Evolutionary conservation across 2,888 invertebrate species (phyloP).

Genomic region (Carpatolechia fugitivella): DNA sequence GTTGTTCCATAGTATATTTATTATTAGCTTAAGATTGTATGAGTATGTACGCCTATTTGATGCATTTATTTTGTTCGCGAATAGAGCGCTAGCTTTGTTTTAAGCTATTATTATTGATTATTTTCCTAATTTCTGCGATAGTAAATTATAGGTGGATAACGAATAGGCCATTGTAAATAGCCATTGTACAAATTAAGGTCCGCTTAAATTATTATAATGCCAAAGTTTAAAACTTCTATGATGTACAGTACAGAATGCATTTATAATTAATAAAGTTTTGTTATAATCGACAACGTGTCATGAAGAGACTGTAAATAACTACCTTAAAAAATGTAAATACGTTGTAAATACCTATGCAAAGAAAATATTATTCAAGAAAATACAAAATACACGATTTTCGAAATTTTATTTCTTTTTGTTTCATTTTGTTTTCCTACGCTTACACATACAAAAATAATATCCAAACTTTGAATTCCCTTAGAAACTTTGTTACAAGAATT

Average conservation of each 20-base stretch:
- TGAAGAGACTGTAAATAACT: conserved; percentile 65
- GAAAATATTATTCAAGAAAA: conserved; percentile 53
- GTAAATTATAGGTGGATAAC: conserved; percentile 55
- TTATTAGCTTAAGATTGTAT: conserved; percentile 38
- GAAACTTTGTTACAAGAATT: conserved; percentile 7
- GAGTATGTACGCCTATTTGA: conserved; percentile 36
- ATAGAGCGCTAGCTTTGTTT: conserved; percentile 48
- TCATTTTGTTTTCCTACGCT: conserved; percentile 54
- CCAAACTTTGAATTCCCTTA: neutral
- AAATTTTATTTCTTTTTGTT: conserved; percentile 74
- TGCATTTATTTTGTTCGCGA: conserved; percentile 62
- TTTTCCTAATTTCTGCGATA: conserved; percentile 75
- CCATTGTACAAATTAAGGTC: conserved; percentile 22
- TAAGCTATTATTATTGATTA: conserved; percentile 57
- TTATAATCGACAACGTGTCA: conserved; percentile 45
- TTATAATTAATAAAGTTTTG: conserved; percentile 54
- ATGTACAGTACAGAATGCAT: conserved; percentile 62
- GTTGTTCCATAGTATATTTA: conserved; percentile 64
- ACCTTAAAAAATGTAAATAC: conserved; percentile 55
- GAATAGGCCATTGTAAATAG: conserved; percentile 48
- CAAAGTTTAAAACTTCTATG: conserved; percentile 70
- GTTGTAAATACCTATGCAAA: conserved; percentile 57
- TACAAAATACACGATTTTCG: conserved; percentile 68
- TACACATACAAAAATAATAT: conserved; percentile 17
- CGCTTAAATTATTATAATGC: conserved; percentile 66